Percentiles rank a stretch among this genome's conserved stretches.
phyloP scores from a whole-genome alignment of 64 coral and sea anemone species.

The Orbicella faveolata region DNA sequence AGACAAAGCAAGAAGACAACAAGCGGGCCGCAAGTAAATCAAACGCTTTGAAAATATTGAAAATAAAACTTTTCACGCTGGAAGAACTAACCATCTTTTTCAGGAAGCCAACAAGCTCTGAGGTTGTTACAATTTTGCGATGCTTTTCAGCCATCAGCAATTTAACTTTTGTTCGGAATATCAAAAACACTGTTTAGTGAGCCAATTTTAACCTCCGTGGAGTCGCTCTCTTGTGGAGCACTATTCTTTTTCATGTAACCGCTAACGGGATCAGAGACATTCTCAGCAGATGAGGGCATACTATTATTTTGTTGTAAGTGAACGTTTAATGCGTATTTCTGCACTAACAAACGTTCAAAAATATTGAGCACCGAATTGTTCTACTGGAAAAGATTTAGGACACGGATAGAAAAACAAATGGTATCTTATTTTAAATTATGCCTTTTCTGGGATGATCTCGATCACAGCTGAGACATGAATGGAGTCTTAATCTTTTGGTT shows the following conservation, averaged over 20 bases:
- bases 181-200: too few relatives aligned
- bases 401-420: not conserved
- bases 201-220: too few relatives aligned
- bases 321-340: not conserved
- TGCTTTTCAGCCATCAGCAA: too few relatives aligned
- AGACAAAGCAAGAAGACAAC: conserved; percentile 49
- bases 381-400: not conserved
- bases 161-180: too few relatives aligned
- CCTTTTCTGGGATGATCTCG: not conserved
- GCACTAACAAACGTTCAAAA: not conserved
- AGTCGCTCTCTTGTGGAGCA: too few relatives aligned
- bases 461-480: not conserved
- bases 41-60: not conserved
- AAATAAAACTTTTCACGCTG: not conserved
- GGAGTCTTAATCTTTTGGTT: not conserved
- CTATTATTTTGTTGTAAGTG: too few relatives aligned
- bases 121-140: too few relatives aligned
- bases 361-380: not conserved
- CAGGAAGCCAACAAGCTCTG: too few relatives aligned
- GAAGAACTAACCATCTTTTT: not conserved
- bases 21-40: not conserved
- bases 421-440: not conserved
- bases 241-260: too few relatives aligned
- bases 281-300: too few relatives aligned
- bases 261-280: too few relatives aligned